Percentiles rank a stretch among this genome's conserved stretches.
phyloP scores from a whole-genome alignment of 2,888 invertebrate species.

The Frankliniella intonsa region DNA sequence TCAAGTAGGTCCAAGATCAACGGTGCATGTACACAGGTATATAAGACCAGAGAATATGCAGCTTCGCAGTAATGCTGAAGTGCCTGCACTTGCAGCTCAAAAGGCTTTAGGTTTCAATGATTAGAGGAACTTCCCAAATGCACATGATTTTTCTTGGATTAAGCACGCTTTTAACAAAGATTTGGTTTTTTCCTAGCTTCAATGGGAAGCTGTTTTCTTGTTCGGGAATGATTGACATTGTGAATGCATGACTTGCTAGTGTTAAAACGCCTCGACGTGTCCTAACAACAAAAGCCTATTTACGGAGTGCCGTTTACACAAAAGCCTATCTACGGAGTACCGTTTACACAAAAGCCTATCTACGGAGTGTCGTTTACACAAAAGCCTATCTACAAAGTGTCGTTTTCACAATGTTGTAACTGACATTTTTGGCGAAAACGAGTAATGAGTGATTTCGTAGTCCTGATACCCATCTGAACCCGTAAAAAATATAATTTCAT shows the following conservation, averaged over 20 bases:
- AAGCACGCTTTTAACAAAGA: neutral
- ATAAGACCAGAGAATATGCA: neutral
- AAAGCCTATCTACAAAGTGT: too few species aligned
- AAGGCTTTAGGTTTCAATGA: neutral
- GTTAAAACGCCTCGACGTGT: too few species aligned
- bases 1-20: neutral
- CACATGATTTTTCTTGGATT: constrained; percentile 10
- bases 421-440: too few species aligned
- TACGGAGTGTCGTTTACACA: too few species aligned
- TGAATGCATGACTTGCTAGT: neutral
- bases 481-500: too few species aligned
- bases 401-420: too few species aligned
- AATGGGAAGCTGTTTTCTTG: neutral
- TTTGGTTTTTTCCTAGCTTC: constrained; percentile 13
- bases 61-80: neutral
- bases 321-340: too few species aligned
- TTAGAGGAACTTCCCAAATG: neutral
- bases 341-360: too few species aligned
- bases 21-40: neutral
- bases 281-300: too few species aligned
- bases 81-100: neutral
- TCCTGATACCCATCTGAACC: too few species aligned
- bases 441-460: too few species aligned
- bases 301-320: too few species aligned
- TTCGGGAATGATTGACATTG: neutral